phyloP scores from a whole-genome alignment of 2,113 vertebrate genomes.

The Penelope pileata region DNA sequence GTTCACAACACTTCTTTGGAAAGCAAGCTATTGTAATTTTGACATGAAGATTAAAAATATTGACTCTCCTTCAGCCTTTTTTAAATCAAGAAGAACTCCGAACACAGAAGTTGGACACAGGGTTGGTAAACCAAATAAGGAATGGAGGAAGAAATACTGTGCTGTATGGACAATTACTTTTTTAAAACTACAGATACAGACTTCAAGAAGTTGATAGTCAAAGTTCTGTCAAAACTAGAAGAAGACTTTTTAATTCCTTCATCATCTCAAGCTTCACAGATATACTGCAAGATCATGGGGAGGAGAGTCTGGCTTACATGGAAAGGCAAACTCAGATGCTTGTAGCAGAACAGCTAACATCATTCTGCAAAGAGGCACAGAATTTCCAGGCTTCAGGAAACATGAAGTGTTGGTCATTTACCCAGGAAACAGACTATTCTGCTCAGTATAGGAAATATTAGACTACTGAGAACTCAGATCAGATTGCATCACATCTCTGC shows the following conservation, averaged over 20 bases:
- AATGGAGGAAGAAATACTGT: neutral
- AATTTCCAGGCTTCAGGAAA: neutral
- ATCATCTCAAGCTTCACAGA: neutral
- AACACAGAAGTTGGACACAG: neutral
- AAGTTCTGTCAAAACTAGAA: neutral
- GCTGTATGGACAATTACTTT: neutral
- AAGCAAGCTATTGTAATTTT: neutral
- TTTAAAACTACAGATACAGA: neutral
- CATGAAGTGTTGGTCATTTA: neutral
- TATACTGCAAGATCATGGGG: neutral
- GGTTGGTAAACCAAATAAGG: neutral
- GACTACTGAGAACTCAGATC: neutral
- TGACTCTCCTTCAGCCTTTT: neutral
- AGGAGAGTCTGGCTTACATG: neutral
- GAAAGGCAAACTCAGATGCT: neutral
- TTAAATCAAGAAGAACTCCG: neutral
- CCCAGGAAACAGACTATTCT: neutral
- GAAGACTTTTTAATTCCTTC: neutral
- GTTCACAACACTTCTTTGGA: neutral
- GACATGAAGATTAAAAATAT: neutral
- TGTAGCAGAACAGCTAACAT: neutral
- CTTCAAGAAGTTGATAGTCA: neutral
- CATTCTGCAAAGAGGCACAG: neutral
- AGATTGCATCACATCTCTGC: neutral
- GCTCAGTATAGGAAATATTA: neutral